These are phyloP conservation scores for Allacma fusca DNA, from an alignment of 2,888 invertebrate genomes.

Conservation along the genomic window DNA sequence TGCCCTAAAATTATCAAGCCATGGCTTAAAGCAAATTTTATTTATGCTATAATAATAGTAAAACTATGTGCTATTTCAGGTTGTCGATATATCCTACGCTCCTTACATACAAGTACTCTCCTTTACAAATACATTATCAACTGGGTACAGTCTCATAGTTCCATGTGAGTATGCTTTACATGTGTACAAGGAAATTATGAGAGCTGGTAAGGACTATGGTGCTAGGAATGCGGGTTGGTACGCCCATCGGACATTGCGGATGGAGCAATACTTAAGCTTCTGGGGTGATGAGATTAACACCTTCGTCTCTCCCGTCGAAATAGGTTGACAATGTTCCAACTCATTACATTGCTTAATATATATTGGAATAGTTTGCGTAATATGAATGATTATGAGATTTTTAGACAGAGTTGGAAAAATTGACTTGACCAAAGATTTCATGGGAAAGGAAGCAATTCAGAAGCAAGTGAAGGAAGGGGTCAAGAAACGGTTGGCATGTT, in stretches of 20 bases:
- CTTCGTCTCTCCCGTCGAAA: constrained; percentile 11
- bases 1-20: too few species aligned
- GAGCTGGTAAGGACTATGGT: constrained; percentile 19
- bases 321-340: constrained; percentile 9
- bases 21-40: too few species aligned
- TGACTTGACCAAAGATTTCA: constrained; percentile 28
- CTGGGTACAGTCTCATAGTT: background rate
- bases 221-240: background rate
- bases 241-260: constrained; percentile 11
- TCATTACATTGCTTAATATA: too few species aligned
- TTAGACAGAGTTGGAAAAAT: constrained; percentile 5
- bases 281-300: constrained; percentile 28
- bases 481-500: background rate
- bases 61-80: constrained; percentile 12
- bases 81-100: constrained; percentile 14
- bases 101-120: background rate
- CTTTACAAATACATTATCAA: background rate
- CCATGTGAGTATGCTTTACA: constrained; percentile 23
- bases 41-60: too few species aligned
- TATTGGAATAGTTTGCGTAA: too few species aligned
- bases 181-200: constrained; percentile 23
- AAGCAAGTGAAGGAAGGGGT: constrained; percentile 28
- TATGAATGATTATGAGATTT: too few species aligned
- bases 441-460: constrained; percentile 22
- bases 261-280: constrained; percentile 16